Conservation (phyloP, 2,888 invertebrate species). For the Ichneumon xanthorius region DNA sequence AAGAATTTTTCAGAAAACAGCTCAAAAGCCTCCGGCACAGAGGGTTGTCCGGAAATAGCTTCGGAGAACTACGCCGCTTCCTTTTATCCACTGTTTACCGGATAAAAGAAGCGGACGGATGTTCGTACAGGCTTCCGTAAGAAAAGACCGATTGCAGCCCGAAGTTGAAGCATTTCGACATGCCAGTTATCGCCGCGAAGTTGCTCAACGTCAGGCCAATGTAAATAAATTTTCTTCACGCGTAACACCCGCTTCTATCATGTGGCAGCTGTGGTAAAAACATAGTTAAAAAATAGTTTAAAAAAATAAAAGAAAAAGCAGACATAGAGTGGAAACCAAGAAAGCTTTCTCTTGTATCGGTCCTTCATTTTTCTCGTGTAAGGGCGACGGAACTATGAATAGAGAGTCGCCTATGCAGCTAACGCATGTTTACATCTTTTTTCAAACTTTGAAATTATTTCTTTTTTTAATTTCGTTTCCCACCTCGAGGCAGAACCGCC, state of each 20-base stretch:
- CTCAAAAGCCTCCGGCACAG: not conserved
- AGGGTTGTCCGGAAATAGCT: not conserved
- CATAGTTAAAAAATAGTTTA: too few relatives aligned
- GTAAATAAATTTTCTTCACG: too few relatives aligned
- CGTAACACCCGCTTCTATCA: too few relatives aligned
- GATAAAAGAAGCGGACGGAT: not conserved
- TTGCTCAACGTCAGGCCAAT: not conserved
- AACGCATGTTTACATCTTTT: constrained; percentile 28
- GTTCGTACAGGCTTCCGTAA: not conserved
- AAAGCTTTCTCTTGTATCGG: constrained; percentile 8
- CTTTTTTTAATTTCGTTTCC: constrained; percentile 9
- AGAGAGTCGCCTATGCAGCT: constrained; percentile 39
- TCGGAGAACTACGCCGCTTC: not conserved
- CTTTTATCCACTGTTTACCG: not conserved
- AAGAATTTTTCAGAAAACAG: not conserved
- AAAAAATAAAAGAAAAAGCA: too few relatives aligned
- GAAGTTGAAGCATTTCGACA: not conserved
- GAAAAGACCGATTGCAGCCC: not conserved
- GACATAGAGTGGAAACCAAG: not conserved
- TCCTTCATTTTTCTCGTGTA: constrained; percentile 29
- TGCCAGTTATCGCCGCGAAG: not conserved
- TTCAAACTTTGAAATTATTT: not conserved
- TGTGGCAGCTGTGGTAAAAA: too few relatives aligned
- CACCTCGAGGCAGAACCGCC: not conserved
- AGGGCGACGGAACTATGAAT: constrained; percentile 47